phyloP scores from a whole-genome alignment of 2,797 vertebrate genomes.

The Peromyscus melanophrys region DNA sequence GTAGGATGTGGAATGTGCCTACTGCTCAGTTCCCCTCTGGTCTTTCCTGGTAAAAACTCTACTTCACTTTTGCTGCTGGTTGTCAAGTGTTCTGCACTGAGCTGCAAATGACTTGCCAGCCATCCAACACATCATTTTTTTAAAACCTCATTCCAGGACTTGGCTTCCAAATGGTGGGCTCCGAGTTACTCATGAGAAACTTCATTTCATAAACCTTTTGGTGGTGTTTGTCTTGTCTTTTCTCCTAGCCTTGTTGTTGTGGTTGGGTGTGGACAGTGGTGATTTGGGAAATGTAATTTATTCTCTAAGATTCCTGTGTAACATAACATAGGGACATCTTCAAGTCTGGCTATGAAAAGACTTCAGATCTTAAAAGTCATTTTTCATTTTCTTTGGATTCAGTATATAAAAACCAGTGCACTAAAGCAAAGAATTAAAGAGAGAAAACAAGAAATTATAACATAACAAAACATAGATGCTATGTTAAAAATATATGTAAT shows the following conservation, averaged over 20 bases:
- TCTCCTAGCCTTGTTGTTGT: not conserved
- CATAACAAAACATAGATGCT: not conserved
- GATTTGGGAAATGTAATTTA: not conserved
- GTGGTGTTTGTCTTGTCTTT: not conserved
- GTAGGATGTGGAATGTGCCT: conserved; percentile 55
- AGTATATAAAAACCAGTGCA: not conserved
- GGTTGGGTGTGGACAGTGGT: not conserved
- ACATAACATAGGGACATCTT: not conserved
- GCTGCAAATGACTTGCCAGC: conserved; percentile 50
- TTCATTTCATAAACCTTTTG: not conserved
- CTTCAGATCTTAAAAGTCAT: not conserved
- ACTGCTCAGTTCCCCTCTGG: conserved; percentile 53
- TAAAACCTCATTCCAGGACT: not conserved
- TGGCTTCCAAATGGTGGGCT: conserved; percentile 31
- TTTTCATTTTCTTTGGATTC: not conserved
- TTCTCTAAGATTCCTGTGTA: not conserved
- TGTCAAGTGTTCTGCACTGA: conserved; percentile 28
- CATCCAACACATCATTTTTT: not conserved
- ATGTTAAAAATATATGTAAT: not conserved
- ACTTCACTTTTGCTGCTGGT: conserved; percentile 52
- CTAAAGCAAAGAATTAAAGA: not conserved
- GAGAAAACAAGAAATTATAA: not conserved
- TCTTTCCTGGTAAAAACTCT: conserved; percentile 57
- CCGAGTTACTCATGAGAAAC: not conserved
- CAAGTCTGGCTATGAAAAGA: not conserved